Evolutionary conservation across 2,113 vertebrate species (phyloP).

Genomic region (Aramus guarauna): DNA sequence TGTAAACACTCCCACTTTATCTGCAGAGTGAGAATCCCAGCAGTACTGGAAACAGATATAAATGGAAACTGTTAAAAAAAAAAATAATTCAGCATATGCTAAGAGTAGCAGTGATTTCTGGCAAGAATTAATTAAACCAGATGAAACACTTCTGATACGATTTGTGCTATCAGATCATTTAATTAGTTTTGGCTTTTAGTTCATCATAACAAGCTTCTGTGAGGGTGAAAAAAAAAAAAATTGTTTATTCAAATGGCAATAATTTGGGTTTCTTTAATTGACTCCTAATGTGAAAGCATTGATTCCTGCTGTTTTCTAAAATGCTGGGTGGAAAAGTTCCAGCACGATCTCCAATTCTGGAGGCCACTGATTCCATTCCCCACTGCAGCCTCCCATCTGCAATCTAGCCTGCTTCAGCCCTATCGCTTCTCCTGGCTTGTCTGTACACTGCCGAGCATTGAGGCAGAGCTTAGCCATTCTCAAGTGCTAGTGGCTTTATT

Average conservation of each 20-base stretch:
- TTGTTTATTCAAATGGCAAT: slow-evolving; percentile 76
- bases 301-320: slow-evolving; percentile 64
- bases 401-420: background rate
- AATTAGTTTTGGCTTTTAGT: slow-evolving; percentile 71
- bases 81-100: slow-evolving; percentile 34
- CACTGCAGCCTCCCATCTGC: background rate
- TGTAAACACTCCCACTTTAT: slow-evolving; percentile 41
- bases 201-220: slow-evolving; percentile 63
- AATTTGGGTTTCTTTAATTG: slow-evolving; percentile 74
- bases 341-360: slow-evolving; percentile 4
- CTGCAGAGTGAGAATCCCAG: slow-evolving; percentile 30
- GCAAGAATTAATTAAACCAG: slow-evolving; percentile 72
- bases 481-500: background rate
- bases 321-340: slow-evolving; percentile 56
- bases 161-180: slow-evolving; percentile 65
- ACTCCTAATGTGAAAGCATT: slow-evolving; percentile 63
- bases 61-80: slow-evolving; percentile 53
- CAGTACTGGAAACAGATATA: slow-evolving; percentile 15
- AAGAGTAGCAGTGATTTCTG: slow-evolving; percentile 57
- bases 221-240: slow-evolving; percentile 59
- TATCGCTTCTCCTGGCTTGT: background rate
- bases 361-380: background rate
- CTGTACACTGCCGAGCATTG: background rate
- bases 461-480: background rate
- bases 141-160: slow-evolving; percentile 70